These are phyloP conservation scores for Coelopa frigida DNA, from an alignment of 1,140 invertebrate genomes.

Conservation along the genomic window DNA sequence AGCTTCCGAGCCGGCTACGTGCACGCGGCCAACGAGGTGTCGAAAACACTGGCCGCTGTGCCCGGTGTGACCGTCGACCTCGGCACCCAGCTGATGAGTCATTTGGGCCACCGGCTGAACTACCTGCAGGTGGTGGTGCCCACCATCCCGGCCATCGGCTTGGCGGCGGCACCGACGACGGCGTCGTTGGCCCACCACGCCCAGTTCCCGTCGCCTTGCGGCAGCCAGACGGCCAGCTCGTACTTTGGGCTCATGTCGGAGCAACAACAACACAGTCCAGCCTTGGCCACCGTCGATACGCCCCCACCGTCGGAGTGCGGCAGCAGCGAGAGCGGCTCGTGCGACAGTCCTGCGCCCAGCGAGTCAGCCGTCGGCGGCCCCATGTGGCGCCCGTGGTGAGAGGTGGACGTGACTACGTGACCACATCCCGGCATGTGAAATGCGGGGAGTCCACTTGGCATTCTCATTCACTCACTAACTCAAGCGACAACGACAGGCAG, in stretches of 20 bases:
- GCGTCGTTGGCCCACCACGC: background rate
- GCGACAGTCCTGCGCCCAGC: slow-evolving; percentile 36
- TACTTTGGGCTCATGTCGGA: slow-evolving; percentile 4
- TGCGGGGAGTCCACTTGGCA: too few relatives aligned
- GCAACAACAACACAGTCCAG: slow-evolving; percentile 11
- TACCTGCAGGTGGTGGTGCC: slow-evolving; percentile 46
- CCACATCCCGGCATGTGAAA: too few relatives aligned
- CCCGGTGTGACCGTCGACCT: slow-evolving; percentile 78
- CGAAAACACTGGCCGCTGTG: slow-evolving; percentile 69
- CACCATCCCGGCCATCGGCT: slow-evolving; percentile 17
- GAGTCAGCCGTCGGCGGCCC: slow-evolving; percentile 32
- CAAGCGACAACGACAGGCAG: too few relatives aligned
- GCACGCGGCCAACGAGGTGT: slow-evolving; percentile 70
- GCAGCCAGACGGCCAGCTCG: too few relatives aligned
- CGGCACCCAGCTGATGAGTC: slow-evolving; percentile 81
- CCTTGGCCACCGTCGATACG: slow-evolving; percentile 31
- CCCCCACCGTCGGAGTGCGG: slow-evolving; percentile 42
- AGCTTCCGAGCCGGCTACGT: slow-evolving; percentile 73
- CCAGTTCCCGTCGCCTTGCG: background rate
- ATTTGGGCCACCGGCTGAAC: slow-evolving; percentile 74
- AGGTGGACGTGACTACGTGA: too few relatives aligned
- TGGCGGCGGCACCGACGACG: background rate
- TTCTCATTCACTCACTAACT: too few relatives aligned
- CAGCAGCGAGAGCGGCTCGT: slow-evolving; percentile 37
- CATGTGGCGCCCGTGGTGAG: slow-evolving; percentile 43